A percentile compares a stretch with the other conserved stretches of the same genome.
Evolutionary conservation across 92 coral and sea anemone genomes (phyloP).

Genomic region (Heteractis magnifica): DNA sequence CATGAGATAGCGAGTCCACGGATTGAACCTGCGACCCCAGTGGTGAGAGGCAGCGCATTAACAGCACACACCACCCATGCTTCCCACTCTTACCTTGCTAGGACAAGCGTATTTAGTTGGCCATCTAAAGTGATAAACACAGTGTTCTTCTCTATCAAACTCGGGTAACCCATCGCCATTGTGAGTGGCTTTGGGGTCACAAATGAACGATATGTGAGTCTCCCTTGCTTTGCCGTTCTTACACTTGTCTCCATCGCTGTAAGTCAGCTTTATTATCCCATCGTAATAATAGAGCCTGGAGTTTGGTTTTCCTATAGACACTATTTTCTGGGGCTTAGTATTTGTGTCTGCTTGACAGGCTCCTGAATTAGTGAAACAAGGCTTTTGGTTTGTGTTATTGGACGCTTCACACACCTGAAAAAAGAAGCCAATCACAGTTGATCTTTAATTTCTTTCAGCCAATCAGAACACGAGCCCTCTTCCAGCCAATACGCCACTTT

Average conservation of each 20-base stretch:
- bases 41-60: too few relatives aligned
- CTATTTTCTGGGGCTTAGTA: neutral
- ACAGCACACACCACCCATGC: too few relatives aligned
- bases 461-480: neutral
- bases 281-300: constrained; percentile 76
- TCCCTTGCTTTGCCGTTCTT: constrained; percentile 28
- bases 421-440: neutral
- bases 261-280: constrained; percentile 82
- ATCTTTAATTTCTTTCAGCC: neutral
- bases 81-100: constrained; percentile 59
- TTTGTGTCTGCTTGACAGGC: constrained; percentile 55
- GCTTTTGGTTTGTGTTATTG: neutral
- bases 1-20: too few relatives aligned
- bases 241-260: constrained; percentile 61
- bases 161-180: constrained; percentile 60
- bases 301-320: constrained; percentile 50
- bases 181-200: constrained; percentile 50
- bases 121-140: constrained; percentile 88
- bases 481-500: too few relatives aligned
- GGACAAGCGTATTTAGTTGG: constrained; percentile 93
- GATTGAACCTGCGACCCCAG: too few relatives aligned
- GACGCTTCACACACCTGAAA: constrained; percentile 9
- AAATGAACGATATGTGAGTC: constrained; percentile 86
- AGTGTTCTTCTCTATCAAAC: constrained; percentile 66
- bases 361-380: constrained; percentile 29